Base-by-base conservation (phyloP, 2,113 vertebrate genomes). In the Oreocharis arfaki region DNA sequence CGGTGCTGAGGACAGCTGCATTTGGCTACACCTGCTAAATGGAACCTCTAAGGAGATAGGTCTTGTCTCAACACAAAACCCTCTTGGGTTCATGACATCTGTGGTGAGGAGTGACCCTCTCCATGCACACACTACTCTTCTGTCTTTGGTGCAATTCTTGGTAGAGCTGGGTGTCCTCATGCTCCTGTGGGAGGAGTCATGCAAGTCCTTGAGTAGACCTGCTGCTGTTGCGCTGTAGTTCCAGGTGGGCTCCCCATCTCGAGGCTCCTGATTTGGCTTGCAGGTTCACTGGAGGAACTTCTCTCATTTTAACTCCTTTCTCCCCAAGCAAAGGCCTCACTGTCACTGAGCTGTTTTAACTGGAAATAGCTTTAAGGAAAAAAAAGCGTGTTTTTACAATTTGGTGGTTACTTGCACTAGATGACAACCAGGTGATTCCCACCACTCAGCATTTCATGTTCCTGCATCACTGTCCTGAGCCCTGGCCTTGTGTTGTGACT, bases 321-420 rank as follows among this genome's bases (percentile, higher is more conserved):
- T 84, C 22, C 37, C 60, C n/a, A 8, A 41, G 69, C 39, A 68
- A 50, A 67, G 18, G 37, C 63, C 68, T 80, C 64, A 18, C 59
- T 83, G 41, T 67, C 81, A 49, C 39, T 84, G 53, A 83, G 67
- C 41, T 68, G 33, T 89, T 93, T 81, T 81, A 91, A 95, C 65
- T 95, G 90, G 92, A 93, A 92, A 68, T 69, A 65, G 60, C 47
- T 90, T 95, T 35, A 37, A 69, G 53, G 6, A 46, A 60, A 50
- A 35, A 57, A 52, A 32, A 13, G 5, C 7, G 16, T 30, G 35
- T 63, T 92, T 89, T 89, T 86, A 60, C 79, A 75, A 75, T 84
- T 92, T 56, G 71, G 74, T 94, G 82, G 84, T 75, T 91, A 63
- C 17, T 92, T 94, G 87, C 60, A 81, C 81, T 92, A 87, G 65